phyloP scores from a whole-genome alignment of 1,140 invertebrate species.

The Helicorthomorpha holstii region DNA sequence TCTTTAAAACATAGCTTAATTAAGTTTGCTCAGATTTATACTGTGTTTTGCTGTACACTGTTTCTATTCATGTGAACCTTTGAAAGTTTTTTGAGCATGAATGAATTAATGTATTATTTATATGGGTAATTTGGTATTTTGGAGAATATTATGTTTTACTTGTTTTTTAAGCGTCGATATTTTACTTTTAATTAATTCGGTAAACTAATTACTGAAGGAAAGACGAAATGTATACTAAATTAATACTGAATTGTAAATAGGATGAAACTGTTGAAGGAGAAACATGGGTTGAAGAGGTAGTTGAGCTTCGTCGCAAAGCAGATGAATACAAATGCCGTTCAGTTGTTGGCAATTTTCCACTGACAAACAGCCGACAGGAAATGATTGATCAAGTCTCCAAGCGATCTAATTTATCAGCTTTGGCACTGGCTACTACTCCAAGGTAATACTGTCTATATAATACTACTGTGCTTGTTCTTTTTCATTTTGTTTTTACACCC shows the following conservation, averaged over 20 bases:
- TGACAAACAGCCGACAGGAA: constrained; percentile 41
- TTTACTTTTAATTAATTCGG: not conserved
- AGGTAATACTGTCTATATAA: no score
- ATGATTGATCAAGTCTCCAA: constrained; percentile 77
- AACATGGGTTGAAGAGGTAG: constrained; percentile 64
- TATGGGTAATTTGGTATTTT: no score
- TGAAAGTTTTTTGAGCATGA: no score
- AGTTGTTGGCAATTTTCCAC: constrained; percentile 60
- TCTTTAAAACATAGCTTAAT: no score
- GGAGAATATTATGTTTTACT: no score
- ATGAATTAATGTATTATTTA: no score
- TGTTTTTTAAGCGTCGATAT: no score
- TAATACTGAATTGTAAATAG: not conserved
- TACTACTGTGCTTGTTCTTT: no score
- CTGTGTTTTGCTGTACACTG: no score
- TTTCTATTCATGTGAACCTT: no score
- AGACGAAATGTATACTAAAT: not conserved
- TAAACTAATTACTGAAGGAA: not conserved
- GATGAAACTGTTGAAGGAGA: constrained; percentile 17
- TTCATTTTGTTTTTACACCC: no score
- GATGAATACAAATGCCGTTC: constrained; percentile 66
- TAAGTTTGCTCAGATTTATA: no score
- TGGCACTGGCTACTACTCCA: constrained; percentile 67
- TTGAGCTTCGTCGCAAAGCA: constrained; percentile 73
- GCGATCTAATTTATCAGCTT: constrained; percentile 65